A percentile compares a stretch with the other conserved stretches of the same genome.
phyloP scores from a whole-genome alignment of 1,140 invertebrate genomes.

The Drosophila parabipectinata region DNA sequence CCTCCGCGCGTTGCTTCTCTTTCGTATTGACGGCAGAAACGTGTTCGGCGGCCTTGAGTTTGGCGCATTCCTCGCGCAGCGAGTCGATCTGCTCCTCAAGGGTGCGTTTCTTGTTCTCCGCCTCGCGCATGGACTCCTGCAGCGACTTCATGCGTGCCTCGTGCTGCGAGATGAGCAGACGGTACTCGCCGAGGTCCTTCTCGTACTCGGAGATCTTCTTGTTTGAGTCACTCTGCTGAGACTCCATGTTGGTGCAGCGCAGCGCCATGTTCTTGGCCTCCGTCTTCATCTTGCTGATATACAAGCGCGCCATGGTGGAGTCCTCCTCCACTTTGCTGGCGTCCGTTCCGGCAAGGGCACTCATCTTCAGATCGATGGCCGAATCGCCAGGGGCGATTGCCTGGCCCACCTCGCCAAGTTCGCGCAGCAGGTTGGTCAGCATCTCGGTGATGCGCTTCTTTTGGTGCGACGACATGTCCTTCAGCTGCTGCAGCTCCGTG shows the following conservation, averaged over 20 bases:
- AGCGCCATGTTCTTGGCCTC: conserved; percentile 97
- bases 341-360: conserved; percentile 85
- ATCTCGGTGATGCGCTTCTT: conserved; percentile 97
- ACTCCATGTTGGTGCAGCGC: conserved; percentile 93
- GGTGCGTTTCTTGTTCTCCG: conserved; percentile 96
- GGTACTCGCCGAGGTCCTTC: conserved; percentile 95
- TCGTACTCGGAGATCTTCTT: conserved; percentile 97
- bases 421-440: conserved; percentile 96
- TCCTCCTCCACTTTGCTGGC: conserved; percentile 97
- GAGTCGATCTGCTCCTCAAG: conserved; percentile 97
- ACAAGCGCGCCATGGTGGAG: conserved; percentile 98
- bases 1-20: conserved; percentile 93
- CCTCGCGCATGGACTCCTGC: conserved; percentile 96
- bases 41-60: conserved; percentile 92
- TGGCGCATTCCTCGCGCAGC: conserved; percentile 95
- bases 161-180: conserved; percentile 96
- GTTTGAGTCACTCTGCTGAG: conserved; percentile 93
- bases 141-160: conserved; percentile 98
- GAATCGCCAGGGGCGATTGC: conserved; percentile 90
- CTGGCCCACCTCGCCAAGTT: conserved; percentile 96
- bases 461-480: conserved; percentile 96
- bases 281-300: conserved; percentile 99
- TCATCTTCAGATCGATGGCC: conserved; percentile 91
- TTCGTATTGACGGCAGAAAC: conserved; percentile 91
- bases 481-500: conserved; percentile 95